phyloP scores from a whole-genome alignment of 2,797 vertebrate species.

The Coracias cyanogaster region DNA sequence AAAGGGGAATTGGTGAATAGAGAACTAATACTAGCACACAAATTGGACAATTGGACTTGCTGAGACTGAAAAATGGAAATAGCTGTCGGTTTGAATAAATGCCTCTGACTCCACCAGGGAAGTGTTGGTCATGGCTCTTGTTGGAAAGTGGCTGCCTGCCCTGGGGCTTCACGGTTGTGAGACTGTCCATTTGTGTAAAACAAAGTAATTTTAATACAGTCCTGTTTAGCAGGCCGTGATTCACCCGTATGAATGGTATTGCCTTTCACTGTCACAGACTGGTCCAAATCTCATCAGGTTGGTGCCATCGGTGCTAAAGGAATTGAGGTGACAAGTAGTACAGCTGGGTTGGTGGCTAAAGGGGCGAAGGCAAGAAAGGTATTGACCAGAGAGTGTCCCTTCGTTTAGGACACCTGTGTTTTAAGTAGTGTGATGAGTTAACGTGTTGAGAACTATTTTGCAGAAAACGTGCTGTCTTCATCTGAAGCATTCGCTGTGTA shows the following conservation, averaged over 20 bases:
- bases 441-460: neutral
- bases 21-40: neutral
- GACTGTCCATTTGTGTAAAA: neutral
- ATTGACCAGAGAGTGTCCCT: neutral
- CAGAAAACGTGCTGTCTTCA: rapidly evolving
- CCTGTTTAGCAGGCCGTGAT: neutral
- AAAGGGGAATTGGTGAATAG: neutral
- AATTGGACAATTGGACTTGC: neutral
- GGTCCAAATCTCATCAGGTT: neutral
- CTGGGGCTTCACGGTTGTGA: neutral
- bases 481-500: neutral
- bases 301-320: neutral
- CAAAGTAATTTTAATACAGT: neutral
- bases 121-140: neutral
- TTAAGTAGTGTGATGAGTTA: neutral
- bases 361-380: neutral
- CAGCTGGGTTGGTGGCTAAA: neutral
- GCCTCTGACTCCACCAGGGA: neutral
- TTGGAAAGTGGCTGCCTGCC: neutral
- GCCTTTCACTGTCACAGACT: neutral
- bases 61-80: neutral
- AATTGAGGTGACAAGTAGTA: neutral
- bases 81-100: neutral
- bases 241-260: neutral
- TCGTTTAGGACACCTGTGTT: neutral